phyloP scores from a whole-genome alignment of 1,140 invertebrate genomes.

The Papilio aristodemus region DNA sequence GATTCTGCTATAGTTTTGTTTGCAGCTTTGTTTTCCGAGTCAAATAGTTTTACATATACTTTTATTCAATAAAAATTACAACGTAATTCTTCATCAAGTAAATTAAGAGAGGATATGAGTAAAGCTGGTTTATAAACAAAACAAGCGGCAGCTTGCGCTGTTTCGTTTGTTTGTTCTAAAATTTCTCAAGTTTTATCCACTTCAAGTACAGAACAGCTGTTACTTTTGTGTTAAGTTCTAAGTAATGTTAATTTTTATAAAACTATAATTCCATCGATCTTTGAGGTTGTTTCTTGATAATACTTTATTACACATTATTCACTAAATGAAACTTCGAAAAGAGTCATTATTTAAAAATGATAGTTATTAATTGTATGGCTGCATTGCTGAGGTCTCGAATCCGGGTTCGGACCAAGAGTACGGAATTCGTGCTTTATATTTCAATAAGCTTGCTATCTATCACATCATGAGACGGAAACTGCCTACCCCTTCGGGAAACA shows the following conservation, averaged over 20 bases:
- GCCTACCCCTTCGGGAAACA: too few relatives aligned
- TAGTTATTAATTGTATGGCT: too few relatives aligned
- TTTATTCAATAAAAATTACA: background rate
- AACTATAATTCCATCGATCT: slow-evolving; percentile 41
- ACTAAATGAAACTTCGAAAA: too few relatives aligned
- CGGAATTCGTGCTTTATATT: too few relatives aligned
- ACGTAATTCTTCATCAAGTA: slow-evolving; percentile 50
- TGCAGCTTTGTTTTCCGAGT: too few relatives aligned
- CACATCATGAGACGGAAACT: too few relatives aligned
- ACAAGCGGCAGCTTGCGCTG: slow-evolving; percentile 57
- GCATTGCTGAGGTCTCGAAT: too few relatives aligned
- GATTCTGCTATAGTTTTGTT: too few relatives aligned
- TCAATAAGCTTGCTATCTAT: too few relatives aligned
- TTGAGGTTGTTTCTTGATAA: slow-evolving; percentile 7
- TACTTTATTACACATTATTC: too few relatives aligned
- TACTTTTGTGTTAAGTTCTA: slow-evolving; percentile 42
- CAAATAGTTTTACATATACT: background rate
- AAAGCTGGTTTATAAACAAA: slow-evolving; percentile 59
- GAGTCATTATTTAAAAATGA: too few relatives aligned
- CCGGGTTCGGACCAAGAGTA: too few relatives aligned
- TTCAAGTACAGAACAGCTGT: slow-evolving; percentile 40
- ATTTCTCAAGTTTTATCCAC: slow-evolving; percentile 42
- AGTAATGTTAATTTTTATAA: slow-evolving; percentile 36
- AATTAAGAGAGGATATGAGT: slow-evolving; percentile 38
- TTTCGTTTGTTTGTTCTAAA: slow-evolving; percentile 55